phyloP scores from a whole-genome alignment of 2,797 vertebrate species.

The Clarias laeviceps region DNA sequence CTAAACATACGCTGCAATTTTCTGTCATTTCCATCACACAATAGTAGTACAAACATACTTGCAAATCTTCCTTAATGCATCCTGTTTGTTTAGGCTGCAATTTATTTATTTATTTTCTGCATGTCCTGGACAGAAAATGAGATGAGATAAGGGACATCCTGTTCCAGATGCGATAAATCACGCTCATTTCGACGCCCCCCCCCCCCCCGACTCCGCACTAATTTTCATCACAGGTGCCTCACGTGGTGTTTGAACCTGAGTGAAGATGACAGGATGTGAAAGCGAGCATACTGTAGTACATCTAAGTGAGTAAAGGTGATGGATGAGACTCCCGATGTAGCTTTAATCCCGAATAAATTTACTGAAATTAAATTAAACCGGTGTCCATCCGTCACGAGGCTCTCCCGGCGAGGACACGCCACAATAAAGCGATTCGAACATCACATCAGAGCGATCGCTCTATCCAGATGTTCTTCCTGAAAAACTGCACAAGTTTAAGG shows the following conservation, averaged over 20 bases:
- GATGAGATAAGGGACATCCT: background rate
- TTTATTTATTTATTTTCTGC: too few species aligned
- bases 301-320: constrained; percentile 20
- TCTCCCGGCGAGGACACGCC: background rate
- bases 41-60: background rate
- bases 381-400: constrained; percentile 29
- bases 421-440: constrained; percentile 32
- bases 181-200: background rate
- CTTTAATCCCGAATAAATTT: constrained; percentile 26
- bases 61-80: background rate
- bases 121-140: background rate
- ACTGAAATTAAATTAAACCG: constrained; percentile 15
- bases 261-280: background rate
- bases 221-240: background rate
- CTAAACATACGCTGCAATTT: background rate
- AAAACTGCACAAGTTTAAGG: too few species aligned
- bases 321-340: constrained; percentile 1
- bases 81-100: background rate
- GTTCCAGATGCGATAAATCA: constrained; percentile 12
- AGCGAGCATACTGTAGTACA: background rate
- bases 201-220: background rate
- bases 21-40: background rate
- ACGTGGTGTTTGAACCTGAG: background rate
- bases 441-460: constrained; percentile 37
- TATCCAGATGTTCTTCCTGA: background rate